Evolutionary conservation across 2,113 vertebrate genomes (phyloP).

Genomic region (Suricata suricatta): DNA sequence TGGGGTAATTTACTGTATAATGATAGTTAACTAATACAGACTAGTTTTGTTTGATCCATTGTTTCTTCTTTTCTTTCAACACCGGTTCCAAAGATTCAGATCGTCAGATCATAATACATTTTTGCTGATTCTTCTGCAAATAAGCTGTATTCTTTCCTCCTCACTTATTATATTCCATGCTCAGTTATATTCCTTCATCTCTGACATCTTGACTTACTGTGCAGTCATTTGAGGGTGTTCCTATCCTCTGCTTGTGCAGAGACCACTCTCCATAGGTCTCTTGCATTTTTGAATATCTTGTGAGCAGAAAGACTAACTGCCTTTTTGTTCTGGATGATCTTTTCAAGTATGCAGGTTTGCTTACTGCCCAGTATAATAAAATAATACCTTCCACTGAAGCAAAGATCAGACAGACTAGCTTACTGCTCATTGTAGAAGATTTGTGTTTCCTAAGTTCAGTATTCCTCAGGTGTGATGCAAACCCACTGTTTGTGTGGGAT

Average conservation of each 20-base stretch:
- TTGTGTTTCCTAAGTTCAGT: not conserved
- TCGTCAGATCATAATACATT: not conserved
- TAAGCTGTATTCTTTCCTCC: not conserved
- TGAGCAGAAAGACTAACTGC: not conserved
- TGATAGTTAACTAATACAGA: not conserved
- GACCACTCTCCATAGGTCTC: not conserved
- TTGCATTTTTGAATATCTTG: conserved; percentile 3
- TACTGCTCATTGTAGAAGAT: not conserved
- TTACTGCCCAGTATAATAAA: not conserved
- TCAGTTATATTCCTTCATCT: not conserved
- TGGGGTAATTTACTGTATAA: not conserved
- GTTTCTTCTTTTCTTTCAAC: not conserved
- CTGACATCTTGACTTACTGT: not conserved
- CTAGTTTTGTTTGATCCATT: not conserved
- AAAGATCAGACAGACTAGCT: not conserved
- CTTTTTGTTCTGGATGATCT: not conserved
- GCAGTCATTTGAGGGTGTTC: not conserved
- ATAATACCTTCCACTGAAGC: not conserved
- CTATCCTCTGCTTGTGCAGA: not conserved
- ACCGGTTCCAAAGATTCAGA: not conserved
- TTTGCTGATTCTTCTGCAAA: conserved; percentile 41
- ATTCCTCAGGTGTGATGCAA: not conserved
- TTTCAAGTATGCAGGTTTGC: conserved; percentile 9
- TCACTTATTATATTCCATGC: not conserved
- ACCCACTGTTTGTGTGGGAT: not conserved